phyloP scores from a whole-genome alignment of 2,113 vertebrate genomes.

The Odontophorus gujanensis region DNA sequence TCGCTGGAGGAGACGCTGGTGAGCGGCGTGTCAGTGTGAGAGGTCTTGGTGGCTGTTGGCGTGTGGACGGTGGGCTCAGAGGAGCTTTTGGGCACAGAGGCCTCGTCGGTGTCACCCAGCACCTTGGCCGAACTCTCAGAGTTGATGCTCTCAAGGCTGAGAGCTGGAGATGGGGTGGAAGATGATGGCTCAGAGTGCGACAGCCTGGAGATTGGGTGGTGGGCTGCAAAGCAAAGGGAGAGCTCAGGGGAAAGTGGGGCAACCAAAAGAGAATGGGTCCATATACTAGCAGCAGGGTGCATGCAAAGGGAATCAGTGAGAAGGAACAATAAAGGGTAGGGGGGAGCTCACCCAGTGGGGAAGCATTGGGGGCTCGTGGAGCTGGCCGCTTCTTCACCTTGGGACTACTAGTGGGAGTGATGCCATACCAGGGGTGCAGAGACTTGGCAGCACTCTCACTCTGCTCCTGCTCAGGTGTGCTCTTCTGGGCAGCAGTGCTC shows the following conservation, averaged over 20 bases:
- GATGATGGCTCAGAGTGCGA: slow-evolving; percentile 89
- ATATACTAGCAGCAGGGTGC: neutral
- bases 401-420: slow-evolving; percentile 87
- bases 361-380: slow-evolving; percentile 82
- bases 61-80: slow-evolving; percentile 89
- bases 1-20: slow-evolving; percentile 4
- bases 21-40: neutral
- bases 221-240: slow-evolving; percentile 61
- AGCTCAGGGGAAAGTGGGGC: neutral
- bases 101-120: slow-evolving; percentile 27
- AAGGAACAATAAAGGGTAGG: accelerated
- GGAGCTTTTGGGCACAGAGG: slow-evolving; percentile 79
- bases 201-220: slow-evolving; percentile 74
- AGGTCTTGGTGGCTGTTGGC: slow-evolving; percentile 6
- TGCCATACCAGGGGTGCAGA: slow-evolving; percentile 94
- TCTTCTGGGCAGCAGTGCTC: neutral
- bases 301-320: neutral
- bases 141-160: slow-evolving; percentile 91
- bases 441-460: slow-evolving; percentile 59
- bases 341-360: slow-evolving; percentile 76
- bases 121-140: slow-evolving; percentile 80
- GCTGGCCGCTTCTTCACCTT: slow-evolving; percentile 89
- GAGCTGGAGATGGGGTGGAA: slow-evolving; percentile 90
- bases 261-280: neutral
- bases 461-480: slow-evolving; percentile 14